Evolutionary conservation across 2,797 vertebrate species (phyloP), one percentile per base, ranked within the genome.

Genomic region (Lagodon rhomboides): DNA sequence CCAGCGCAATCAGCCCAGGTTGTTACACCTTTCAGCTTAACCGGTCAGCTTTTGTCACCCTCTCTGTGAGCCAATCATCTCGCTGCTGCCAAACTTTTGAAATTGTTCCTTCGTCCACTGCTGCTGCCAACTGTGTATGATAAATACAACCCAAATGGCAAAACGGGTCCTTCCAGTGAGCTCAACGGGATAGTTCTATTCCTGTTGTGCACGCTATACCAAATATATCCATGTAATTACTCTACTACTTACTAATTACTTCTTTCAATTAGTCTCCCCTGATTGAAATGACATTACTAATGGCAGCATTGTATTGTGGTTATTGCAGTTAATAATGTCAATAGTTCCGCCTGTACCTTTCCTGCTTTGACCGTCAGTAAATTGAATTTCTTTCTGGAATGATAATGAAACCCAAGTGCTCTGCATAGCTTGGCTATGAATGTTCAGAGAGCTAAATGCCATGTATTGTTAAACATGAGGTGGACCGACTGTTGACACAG

Each of bases 141-240:
- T 9, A 34, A 34, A 34, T 34, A 34, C 6, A 8, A 34, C 34
- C 34, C 8, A 9, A 34, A 8, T 34, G 34, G 34, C 34, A 1
- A 34, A 34, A 44, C 16, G 13, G 13, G 3, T 15, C 11, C 15
- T 44, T 44, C 43, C 43, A 44, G 43, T 13, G 43, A 44, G 13
- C 12, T 44, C 43, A 50, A 8, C 9, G 49, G 18, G 41, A 30
- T 17, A n/a, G 30, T 68, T 34, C 30, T 23, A 4, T 34, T 69
- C 23, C 54, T 15, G 41, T 16, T 53, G 12, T n/a, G 25, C 63
- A 27, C 66, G 25, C 11, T 20, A 44, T 55, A 17, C 25, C 66
- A 58, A 12, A 58, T 69, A n/a, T 47, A 22, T 56, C n/a, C 38
- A 56, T 47, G 5, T 58, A 23, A 60, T 50, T 71, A 51, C 56